Base-by-base conservation (phyloP, 2,888 invertebrate genomes). In the Cephalotes varians region DNA sequence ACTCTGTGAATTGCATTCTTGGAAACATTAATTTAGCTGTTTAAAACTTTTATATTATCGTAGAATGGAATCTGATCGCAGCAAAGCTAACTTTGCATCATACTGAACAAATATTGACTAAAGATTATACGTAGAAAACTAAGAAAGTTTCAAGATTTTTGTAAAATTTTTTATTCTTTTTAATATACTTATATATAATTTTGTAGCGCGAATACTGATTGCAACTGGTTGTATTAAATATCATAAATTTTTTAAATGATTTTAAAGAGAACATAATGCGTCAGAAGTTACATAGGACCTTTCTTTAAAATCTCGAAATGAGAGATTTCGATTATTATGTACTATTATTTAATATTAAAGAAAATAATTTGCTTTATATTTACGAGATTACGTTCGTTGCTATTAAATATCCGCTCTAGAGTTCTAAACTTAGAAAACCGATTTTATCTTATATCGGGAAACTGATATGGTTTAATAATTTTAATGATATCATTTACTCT, bases 41-140 rank as follows among this genome's bases (percentile, higher is more conserved):
- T 28, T n/a, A 47, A n/a, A 47, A 67, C 12, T 49, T 67, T 31
- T 49, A 15, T 67, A 49, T 49, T 49, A 67, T n/a, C n/a, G 7
- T 67, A 12, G 7, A 31, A 67, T 67, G 31, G 31, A 49, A 65
- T 18, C 47, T n/a, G 47, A 65, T 28, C 2, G 47, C 5, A 44
- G 44, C 25, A 47, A 47, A 60, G 60, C 34, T 60, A 60, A 60
- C 34, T 34, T 60, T 60, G 21, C 6, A 21, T 9, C 2, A 21
- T 60, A 21, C 12, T 60, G n/a, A 21, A 60, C 31, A 31, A 58
- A 31, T 1, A 28, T 56, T 56, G 15, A 28, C 28, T 64, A 15
- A 64, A 15, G 40, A 64, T 64, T 64, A 40, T 34, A 21, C 9
- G 2, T 65, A 65, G 10, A 6, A 65, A 28, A 51, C 21, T 15